Evolutionary conservation across 2,888 invertebrate species (phyloP), one percentile per base, ranked within the genome.

Genomic region (Trilocha varians): DNA sequence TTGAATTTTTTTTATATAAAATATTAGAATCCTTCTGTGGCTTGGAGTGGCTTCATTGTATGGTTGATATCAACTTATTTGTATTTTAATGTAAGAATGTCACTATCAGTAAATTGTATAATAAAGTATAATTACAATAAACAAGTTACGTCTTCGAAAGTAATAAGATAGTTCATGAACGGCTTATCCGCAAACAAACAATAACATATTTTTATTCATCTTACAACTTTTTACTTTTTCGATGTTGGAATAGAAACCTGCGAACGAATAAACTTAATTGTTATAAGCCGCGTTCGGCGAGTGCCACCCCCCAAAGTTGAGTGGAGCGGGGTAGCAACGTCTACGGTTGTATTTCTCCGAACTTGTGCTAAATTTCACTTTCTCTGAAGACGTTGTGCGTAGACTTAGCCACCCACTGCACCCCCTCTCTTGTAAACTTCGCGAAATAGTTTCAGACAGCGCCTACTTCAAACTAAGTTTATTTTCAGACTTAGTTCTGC

Each of bases 321-420:
- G 60, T 57, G 65, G 63, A 68, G 67, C 65, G 70, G 64, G 60
- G 71, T 56, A 52, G 56, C 58, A 55, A 51, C 57, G 60, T 60
- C 65, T 67, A 56, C 60, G 65, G 77, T 82, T 80, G 83, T 82
- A 79, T 83, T 84, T 77, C 83, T 77, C 78, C 79, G 71, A 84
- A 84, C 78, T 85, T 82, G 84, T 73, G 78, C 83, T 79, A 83
- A 85, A 84, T 85, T 85, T 85, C 85, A 84, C 85, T 85, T 85
- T 85, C 85, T 78, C 75, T 70, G 72, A 84, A 83, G 85, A 84
- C 78, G 78, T 54, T 75, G 73, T 83, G 80, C 82, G 84, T 84
- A 78, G 75, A 78, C 73, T 76, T 72, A 78, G 69, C 74, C 78
- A 70, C 73, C 80, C 78, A 70, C 74, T 62, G 54, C 59, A 50